Conservation (phyloP, 2,797 vertebrate genomes). For the Argyrosomus regius region DNA sequence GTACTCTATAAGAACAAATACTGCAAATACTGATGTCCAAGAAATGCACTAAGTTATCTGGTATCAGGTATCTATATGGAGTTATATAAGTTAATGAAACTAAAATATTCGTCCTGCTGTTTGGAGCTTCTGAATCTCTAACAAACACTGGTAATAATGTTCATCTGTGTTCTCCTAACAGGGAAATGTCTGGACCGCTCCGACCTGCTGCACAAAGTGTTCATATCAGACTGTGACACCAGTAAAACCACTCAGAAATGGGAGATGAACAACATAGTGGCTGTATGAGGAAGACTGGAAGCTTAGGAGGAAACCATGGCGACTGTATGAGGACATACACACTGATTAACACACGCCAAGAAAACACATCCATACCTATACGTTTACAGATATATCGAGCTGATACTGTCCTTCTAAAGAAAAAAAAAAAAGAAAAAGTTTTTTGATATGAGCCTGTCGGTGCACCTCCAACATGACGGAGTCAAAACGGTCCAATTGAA, state of each 20-base stretch:
- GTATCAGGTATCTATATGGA: not conserved
- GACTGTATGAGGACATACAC: slow-evolving; percentile 25
- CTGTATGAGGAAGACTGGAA: slow-evolving; percentile 85
- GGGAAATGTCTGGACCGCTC: slow-evolving; percentile 92
- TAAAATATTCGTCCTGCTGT: not conserved
- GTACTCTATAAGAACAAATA: too few species aligned
- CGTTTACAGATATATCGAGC: slow-evolving; percentile 40
- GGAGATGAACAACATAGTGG: slow-evolving; percentile 99
- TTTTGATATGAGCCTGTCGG: slow-evolving; percentile 20
- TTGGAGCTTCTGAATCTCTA: not conserved
- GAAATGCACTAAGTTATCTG: too few species aligned
- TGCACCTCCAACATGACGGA: not conserved
- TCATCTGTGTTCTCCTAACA: slow-evolving; percentile 31
- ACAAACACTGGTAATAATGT: not conserved
- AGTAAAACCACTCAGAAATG: slow-evolving; percentile 94
- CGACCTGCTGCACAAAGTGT: slow-evolving; percentile 95
- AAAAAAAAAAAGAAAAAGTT: not conserved
- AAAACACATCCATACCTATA: slow-evolving; percentile 29
- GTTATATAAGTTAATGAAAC: not conserved
- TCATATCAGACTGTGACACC: slow-evolving; percentile 93
- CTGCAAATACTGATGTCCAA: too few species aligned
- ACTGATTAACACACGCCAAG: slow-evolving; percentile 10
- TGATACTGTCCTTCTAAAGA: slow-evolving; percentile 24
- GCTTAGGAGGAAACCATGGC: not conserved
- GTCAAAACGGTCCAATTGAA: slow-evolving; percentile 8